These are phyloP conservation scores for Chiloscyllium punctatum DNA, from an alignment of 2,797 vertebrate genomes.

Conservation along the genomic window DNA sequence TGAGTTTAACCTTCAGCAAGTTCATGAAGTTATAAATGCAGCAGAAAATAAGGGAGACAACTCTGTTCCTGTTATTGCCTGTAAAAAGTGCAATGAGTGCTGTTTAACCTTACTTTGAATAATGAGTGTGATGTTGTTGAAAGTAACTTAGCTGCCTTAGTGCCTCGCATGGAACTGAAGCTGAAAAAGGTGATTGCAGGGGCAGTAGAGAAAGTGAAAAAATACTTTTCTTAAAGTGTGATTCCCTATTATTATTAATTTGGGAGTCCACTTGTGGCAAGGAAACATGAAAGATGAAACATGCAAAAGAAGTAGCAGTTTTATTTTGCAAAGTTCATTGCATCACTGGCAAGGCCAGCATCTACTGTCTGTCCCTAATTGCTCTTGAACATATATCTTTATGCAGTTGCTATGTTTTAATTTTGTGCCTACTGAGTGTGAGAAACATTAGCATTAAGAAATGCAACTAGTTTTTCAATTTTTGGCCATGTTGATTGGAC, in stretches of 20 bases:
- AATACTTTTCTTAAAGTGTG: neutral
- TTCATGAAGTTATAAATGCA: neutral
- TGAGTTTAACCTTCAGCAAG: slow-evolving; percentile 22
- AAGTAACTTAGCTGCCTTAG: neutral
- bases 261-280: neutral
- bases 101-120: slow-evolving; percentile 18
- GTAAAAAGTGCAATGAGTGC: neutral
- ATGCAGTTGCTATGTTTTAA: neutral
- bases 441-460: neutral
- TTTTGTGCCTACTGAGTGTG: neutral
- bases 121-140: neutral
- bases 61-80: too few species aligned
- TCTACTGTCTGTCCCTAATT: neutral
- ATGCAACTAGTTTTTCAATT: neutral
- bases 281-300: neutral
- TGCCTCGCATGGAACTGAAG: neutral
- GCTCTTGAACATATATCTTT: neutral
- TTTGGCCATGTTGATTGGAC: neutral
- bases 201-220: neutral
- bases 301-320: too few species aligned
- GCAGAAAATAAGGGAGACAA: neutral
- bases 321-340: neutral
- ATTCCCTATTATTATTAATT: neutral
- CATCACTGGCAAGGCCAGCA: neutral
- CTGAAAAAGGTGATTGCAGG: neutral